A percentile compares a stretch with the other conserved stretches of the same genome.
These are phyloP conservation scores for Onychostruthus taczanowskii DNA, from an alignment of 2,113 vertebrate species.

Conservation along the genomic window DNA sequence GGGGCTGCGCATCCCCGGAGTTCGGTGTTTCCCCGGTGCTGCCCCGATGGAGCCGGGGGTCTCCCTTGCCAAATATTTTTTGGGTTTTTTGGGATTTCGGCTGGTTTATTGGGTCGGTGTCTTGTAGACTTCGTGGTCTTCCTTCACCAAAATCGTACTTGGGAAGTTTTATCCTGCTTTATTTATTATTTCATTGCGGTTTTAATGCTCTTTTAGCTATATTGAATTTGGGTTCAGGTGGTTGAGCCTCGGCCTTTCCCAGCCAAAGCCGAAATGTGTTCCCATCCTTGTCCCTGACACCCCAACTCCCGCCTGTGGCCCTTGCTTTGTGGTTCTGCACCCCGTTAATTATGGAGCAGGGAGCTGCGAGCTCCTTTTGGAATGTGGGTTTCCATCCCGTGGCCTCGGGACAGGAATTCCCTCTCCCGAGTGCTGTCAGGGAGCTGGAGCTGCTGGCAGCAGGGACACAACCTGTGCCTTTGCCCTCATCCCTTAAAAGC, in stretches of 20 bases:
- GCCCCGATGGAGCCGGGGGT: background rate
- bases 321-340: conserved; percentile 32
- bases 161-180: background rate
- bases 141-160: rapidly evolving
- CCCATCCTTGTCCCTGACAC: background rate
- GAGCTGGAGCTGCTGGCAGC: background rate
- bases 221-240: background rate
- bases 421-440: background rate
- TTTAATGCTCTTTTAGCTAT: rapidly evolving
- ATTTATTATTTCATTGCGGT: rapidly evolving
- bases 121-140: background rate
- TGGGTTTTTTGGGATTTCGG: rapidly evolving
- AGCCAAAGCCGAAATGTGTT: background rate
- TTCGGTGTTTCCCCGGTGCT: background rate
- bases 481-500: background rate
- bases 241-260: background rate
- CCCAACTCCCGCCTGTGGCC: background rate
- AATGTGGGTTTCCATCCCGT: conserved; percentile 14
- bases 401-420: background rate
- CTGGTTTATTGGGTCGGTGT: background rate
- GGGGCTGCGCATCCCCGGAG: background rate
- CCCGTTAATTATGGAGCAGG: background rate
- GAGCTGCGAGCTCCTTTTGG: background rate
- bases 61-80: no score
- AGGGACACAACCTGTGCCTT: background rate